A percentile compares a stretch with the other conserved stretches of the same genome.
These are phyloP conservation scores for Tethea ocularis DNA, from an alignment of 2,888 invertebrate species.

Conservation along the genomic window DNA sequence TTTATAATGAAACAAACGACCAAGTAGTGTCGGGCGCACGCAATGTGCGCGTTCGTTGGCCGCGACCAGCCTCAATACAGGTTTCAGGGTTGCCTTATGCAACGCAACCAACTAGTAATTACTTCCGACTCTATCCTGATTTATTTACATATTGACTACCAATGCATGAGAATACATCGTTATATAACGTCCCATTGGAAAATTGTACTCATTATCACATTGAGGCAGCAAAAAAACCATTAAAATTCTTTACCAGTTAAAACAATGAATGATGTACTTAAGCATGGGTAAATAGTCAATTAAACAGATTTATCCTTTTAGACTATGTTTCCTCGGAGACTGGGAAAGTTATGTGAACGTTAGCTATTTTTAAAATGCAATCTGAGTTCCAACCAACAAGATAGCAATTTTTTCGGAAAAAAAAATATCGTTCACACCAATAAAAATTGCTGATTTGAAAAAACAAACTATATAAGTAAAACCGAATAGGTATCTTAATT, in stretches of 20 bases:
- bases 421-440: background rate
- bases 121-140: conserved; percentile 58
- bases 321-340: background rate
- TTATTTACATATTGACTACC: conserved; percentile 43
- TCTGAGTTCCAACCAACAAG: background rate
- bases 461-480: background rate
- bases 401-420: background rate
- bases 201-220: background rate
- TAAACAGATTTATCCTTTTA: conserved; percentile 8
- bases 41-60: conserved; percentile 57
- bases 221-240: background rate
- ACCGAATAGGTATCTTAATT: too few species aligned
- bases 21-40: conserved; percentile 42
- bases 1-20: conserved; percentile 35
- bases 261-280: conserved; percentile 7
- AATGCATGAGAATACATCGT: conserved; percentile 29
- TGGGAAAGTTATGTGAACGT: conserved; percentile 3
- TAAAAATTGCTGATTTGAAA: background rate
- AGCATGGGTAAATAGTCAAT: background rate
- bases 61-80: conserved; percentile 64
- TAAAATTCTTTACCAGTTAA: background rate
- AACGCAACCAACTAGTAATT: conserved; percentile 56
- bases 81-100: conserved; percentile 58
- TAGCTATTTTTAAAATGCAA: background rate
- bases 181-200: conserved; percentile 21